phyloP scores from a whole-genome alignment of 1,140 invertebrate species.

The Zaprionus nigranus region DNA sequence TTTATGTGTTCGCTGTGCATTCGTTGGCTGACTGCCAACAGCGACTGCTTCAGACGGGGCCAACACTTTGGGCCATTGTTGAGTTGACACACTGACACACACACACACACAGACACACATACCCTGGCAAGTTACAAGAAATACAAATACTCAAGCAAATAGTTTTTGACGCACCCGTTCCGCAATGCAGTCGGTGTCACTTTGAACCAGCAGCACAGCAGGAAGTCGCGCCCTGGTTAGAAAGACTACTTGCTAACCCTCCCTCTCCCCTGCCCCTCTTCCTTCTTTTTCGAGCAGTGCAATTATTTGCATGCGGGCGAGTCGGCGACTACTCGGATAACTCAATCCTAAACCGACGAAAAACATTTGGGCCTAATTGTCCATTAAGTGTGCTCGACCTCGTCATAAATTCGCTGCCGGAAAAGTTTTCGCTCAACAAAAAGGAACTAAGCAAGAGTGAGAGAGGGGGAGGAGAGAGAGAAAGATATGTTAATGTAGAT shows the following conservation, averaged over 20 bases:
- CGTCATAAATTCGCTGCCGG: background rate
- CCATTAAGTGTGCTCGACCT: constrained; percentile 1
- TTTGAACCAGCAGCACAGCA: constrained; percentile 38
- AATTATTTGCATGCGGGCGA: constrained; percentile 53
- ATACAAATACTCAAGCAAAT: constrained; percentile 67
- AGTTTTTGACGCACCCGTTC: constrained; percentile 71
- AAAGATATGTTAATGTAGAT: background rate
- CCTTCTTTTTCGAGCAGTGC: background rate
- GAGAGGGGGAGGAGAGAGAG: background rate
- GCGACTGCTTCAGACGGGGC: constrained; percentile 65
- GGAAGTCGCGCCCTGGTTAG: constrained; percentile 3
- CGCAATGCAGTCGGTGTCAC: constrained; percentile 76
- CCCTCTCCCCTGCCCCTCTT: background rate
- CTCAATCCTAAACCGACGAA: constrained; percentile 1
- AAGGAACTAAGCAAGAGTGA: background rate
- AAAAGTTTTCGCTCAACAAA: background rate
- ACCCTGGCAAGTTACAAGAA: constrained; percentile 36
- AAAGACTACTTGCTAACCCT: background rate
- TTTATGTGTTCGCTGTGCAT: constrained; percentile 49
- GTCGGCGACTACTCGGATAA: constrained; percentile 3
- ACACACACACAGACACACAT: constrained; percentile 8
- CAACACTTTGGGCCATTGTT: constrained; percentile 74
- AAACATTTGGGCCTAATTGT: constrained; percentile 8
- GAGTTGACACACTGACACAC: constrained; percentile 43
- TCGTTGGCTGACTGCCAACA: constrained; percentile 66